Conservation (phyloP, 2,113 vertebrate species). For the Paradoxurus hermaphroditus region DNA sequence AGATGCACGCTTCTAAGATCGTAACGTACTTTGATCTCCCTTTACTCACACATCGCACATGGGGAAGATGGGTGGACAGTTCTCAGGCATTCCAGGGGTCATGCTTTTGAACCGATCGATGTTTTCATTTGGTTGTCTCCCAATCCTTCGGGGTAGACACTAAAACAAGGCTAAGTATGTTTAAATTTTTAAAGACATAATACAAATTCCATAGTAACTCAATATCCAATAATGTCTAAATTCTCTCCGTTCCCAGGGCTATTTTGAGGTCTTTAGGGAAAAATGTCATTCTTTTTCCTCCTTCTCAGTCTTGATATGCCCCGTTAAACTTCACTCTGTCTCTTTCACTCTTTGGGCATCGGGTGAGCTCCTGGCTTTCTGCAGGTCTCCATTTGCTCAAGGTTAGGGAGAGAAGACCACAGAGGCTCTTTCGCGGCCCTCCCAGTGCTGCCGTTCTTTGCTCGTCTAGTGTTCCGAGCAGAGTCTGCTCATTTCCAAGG, state of each 20-base stretch:
- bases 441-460: background rate
- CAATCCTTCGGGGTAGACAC: conserved; percentile 55
- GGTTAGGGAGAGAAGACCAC: background rate
- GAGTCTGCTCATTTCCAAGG: conserved; percentile 25
- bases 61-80: conserved; percentile 30
- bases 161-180: conserved; percentile 64
- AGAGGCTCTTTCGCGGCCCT: background rate
- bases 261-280: conserved; percentile 59
- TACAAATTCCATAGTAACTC: conserved; percentile 59
- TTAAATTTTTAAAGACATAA: conserved; percentile 58
- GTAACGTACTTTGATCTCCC: conserved; percentile 23
- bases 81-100: conserved; percentile 46
- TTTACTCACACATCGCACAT: conserved; percentile 8
- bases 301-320: conserved; percentile 51
- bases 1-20: background rate
- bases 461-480: background rate
- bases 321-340: conserved; percentile 30
- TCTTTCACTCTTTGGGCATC: background rate
- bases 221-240: conserved; percentile 52
- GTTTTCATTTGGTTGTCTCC: conserved; percentile 62
- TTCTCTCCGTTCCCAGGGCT: conserved; percentile 55
- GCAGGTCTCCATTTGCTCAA: background rate
- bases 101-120: conserved; percentile 36
- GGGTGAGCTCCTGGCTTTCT: background rate
- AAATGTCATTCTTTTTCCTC: conserved; percentile 21